A percentile compares a stretch with the other conserved stretches of the same genome.
Evolutionary conservation across 2,113 vertebrate species (phyloP).

Genomic region (mouse (Mus musculus)): GRCm39 chr4:151804501-151805000

Average conservation of each 20-base stretch:
- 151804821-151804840: neutral
- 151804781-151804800: neutral
- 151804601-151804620: neutral
- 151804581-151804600: too few relatives aligned
- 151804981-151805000: slow-evolving; percentile 87
- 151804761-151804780: fast-evolving
- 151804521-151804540: neutral
- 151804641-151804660: neutral
- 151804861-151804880: slow-evolving; percentile 17
- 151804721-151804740: neutral
- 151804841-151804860: slow-evolving; percentile 34
- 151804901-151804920: slow-evolving; percentile 45
- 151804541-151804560: neutral
- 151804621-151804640: neutral
- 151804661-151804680: fast-evolving
- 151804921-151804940: neutral
- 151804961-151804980: slow-evolving; percentile 89
- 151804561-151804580: neutral
- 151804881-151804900: slow-evolving; percentile 39
- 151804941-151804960: slow-evolving; percentile 74
- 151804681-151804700: neutral
- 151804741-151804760: too few relatives aligned
- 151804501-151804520: neutral
- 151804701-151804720: fast-evolving
- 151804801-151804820: neutral